Evolutionary conservation across 2,113 vertebrate genomes (phyloP), one percentile per base, ranked within the genome.

Genomic region (Gavialis gangeticus): DNA sequence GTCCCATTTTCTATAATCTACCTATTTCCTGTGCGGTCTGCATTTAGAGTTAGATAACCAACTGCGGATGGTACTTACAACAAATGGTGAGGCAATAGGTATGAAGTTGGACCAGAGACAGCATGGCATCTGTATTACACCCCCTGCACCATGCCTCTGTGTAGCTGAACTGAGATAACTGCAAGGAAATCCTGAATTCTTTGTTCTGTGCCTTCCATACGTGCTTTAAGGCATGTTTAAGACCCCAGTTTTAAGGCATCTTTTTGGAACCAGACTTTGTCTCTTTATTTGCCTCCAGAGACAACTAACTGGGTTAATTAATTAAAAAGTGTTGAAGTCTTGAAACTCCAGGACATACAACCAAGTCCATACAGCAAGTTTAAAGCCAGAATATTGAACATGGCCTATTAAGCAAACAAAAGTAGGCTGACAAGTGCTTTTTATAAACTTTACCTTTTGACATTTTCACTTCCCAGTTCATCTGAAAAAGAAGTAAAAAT

Each of bases 391-490:
- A 0, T 0, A 28, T 6, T 58, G 80, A 6, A 64, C 28, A 82
- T 57, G 25, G 13, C 11, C 11, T 27, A 4, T 71, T 76, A 80
- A 16, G 93, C 8, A 56, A 77, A 84, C 56, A 75, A 12, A 80
- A 66, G 14, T 0, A 30, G 5, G 5, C 75, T 24, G 60, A 28
- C 15, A 6, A 80, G 19, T 16, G 0, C n/a, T n/a, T 6, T 80
- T 77, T 1, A 75, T 89, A 91, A 63, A 62, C 90, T 75, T 98
- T 97, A 98, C 98, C 98, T 98, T 98, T 98, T 98, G 79, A 98
- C 60, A 87, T 97, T 98, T 95, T 98, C 98, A 2, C 96, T 97
- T 93, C 92, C 97, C 85, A 97, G 95, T 75, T 98, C 97, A 96
- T 96, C 98, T 98, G 90, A 77, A 98, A 96, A 98, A 97, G 34